Evolutionary conservation across 2,888 invertebrate genomes (phyloP), one percentile per base, ranked within the genome.

Genomic region (Coremacera marginata): DNA sequence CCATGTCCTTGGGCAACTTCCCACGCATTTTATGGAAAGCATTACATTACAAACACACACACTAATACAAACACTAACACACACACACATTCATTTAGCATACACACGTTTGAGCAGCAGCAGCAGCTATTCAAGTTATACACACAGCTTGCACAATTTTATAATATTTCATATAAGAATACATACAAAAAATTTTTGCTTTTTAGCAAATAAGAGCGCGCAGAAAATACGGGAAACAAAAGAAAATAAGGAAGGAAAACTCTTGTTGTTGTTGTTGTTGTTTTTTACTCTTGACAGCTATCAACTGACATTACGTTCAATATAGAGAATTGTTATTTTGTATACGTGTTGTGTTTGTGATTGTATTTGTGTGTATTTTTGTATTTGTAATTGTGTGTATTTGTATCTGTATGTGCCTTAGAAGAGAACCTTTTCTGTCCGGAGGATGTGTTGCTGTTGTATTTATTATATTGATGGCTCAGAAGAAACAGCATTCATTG

Each of bases 1-100:
- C 73, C 76, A 81, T 78, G 79, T 76, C 81, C 80, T 79, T 79
- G 78, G 80, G 79, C 79, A 81, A 80, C 77, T 78, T 78, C 78
- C 79, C 75, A 78, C 78, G 77, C 80, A 76, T 73, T 49, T 57
- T 62, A 70, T 76, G 70, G 37, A 72, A 11, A 3, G 27, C n/a
- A 72, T 31, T 25, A 71, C 31, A 31, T n/a, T 8, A 49, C 0
- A 11, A 71, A 72, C 60, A 44, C 5, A 51, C 37, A 57, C 60
- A 44, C 16, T 44, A 49, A 72, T 9, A 22, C 60, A 44, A 19
- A 62, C 44, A 16, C n/a, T 25, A 7, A 62, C 62, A 44, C 37
- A 75, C 14, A 60, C n/a, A 55, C 55, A 57, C 37, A 37, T 31
- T 16, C 55, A 44, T 68, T 44, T 44, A 44, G 44, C 44, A 27